Base-by-base conservation (phyloP, 1,140 invertebrate genomes). In the Hydropsyche tenuis region DNA sequence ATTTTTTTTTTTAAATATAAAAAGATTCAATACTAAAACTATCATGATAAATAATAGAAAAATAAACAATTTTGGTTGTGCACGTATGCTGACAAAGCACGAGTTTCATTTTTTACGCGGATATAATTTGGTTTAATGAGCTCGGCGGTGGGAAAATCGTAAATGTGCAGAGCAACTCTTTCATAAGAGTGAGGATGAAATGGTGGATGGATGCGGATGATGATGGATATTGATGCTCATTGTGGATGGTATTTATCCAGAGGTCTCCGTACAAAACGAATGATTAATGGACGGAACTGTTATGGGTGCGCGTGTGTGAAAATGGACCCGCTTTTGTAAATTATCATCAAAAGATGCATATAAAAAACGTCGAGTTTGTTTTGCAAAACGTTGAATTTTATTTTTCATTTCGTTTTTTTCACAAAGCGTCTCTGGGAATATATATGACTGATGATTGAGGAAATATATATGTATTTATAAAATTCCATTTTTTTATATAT, bases 281-380 rank as follows among this genome's bases (percentile, higher is more conserved):
- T 76, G 75, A 76, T 76, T 73, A 73, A 76, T 76, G 75, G 71
- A 65, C 62, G 62, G 27, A 48, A 75, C 60, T 73, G 66, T 51
- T 53, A 53, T 18, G 7, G n/a, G 14, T 53, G 16, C 20, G 48
- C 48, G 5, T 53, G 48, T 53, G 48, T 53, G 48, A 53, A 53
- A 53, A 53, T 20, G 48, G 9, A 53, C 48, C 48, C 16, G 48
- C 6, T 53, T 9, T 53, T 16, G 9, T 20, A 53, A 53, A 53
- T 53, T 53, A 18, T 5, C 16, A 7, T 37, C 30, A 37, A 37
- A 37, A 37, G 9, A 37, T 37, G 9, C 30, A n/a, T n/a, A n/a
- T n/a, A n/a, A n/a, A n/a, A n/a, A n/a, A n/a, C n/a, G n/a, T n/a
- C n/a, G n/a, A 37, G 30, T 37, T 37, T 37, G 30, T 37, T 37